Evolutionary conservation across 2,888 invertebrate genomes (phyloP).

Genomic region (Leptinotarsa rubiginosa): DNA sequence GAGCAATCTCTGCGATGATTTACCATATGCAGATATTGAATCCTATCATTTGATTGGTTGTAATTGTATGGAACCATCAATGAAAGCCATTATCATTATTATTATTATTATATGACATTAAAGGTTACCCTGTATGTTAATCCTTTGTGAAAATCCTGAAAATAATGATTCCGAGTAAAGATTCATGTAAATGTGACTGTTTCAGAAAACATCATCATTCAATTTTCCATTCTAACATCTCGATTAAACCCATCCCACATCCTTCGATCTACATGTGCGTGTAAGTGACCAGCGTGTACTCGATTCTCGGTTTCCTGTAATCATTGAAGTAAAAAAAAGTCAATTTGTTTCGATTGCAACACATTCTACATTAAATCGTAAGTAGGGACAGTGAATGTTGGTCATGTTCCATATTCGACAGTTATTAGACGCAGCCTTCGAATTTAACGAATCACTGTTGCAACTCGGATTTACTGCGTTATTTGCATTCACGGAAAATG

Average conservation of each 20-base stretch:
- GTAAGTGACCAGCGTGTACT: constrained; percentile 17
- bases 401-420: constrained; percentile 35
- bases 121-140: no score
- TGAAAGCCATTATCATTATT: no score
- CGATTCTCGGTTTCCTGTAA: constrained; percentile 29
- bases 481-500: constrained; percentile 25
- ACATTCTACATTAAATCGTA: constrained; percentile 23
- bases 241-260: constrained; percentile 10
- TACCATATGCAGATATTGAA: no score
- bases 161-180: no score
- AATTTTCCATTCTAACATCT: not conserved
- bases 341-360: constrained; percentile 32
- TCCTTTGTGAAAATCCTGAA: no score
- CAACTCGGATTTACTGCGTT: constrained; percentile 24
- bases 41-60: no score
- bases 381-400: constrained; percentile 24
- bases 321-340: constrained; percentile 17
- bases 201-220: no score
- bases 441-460: constrained; percentile 25
- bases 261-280: constrained; percentile 4
- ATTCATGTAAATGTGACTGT: no score
- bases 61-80: no score
- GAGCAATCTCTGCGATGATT: no score
- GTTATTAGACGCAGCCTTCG: constrained; percentile 33
- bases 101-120: no score